These are phyloP conservation scores for Trichacis sp. DNA, from an alignment of 2,888 invertebrate species.

Conservation along the genomic window DNA sequence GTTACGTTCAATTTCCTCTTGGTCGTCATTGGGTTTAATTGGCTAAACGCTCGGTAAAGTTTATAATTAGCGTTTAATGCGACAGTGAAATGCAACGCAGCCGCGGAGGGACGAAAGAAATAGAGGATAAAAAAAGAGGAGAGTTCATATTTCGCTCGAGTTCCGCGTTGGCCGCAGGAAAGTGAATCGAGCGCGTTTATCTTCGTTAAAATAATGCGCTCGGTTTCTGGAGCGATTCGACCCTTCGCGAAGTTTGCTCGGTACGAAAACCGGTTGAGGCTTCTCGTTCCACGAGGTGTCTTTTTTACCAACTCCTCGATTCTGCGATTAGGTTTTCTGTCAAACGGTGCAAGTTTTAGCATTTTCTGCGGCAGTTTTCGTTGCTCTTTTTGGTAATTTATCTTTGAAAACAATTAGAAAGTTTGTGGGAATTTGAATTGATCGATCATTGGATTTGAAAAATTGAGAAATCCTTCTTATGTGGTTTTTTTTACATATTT, in stretches of 20 bases:
- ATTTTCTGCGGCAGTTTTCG: too few relatives aligned
- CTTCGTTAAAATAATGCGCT: conserved; percentile 43
- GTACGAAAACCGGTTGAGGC: conserved; percentile 40
- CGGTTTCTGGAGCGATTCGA: conserved; percentile 41
- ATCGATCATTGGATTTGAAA: too few relatives aligned
- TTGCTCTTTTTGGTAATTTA: too few relatives aligned
- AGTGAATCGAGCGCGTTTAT: conserved; percentile 38
- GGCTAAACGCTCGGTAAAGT: neutral
- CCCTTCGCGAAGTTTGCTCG: conserved; percentile 32
- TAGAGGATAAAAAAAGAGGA: too few relatives aligned
- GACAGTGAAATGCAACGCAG: neutral
- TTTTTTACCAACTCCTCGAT: conserved; percentile 25
- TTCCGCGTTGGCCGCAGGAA: conserved; percentile 23
- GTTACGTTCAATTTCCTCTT: neutral
- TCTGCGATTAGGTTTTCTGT: conserved; percentile 29
- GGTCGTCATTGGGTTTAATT: neutral
- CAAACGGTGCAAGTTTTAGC: conserved; percentile 17
- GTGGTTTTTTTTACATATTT: too few relatives aligned
- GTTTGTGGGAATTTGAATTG: too few relatives aligned
- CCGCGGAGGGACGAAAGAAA: neutral
- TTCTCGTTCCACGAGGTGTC: conserved; percentile 23
- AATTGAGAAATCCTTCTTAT: too few relatives aligned
- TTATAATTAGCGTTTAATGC: neutral
- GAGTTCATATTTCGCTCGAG: conserved; percentile 16
- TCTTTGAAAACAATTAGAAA: too few relatives aligned